These are phyloP conservation scores for Pedetes capensis DNA, from an alignment of 2,113 vertebrate species.

Conservation along the genomic window DNA sequence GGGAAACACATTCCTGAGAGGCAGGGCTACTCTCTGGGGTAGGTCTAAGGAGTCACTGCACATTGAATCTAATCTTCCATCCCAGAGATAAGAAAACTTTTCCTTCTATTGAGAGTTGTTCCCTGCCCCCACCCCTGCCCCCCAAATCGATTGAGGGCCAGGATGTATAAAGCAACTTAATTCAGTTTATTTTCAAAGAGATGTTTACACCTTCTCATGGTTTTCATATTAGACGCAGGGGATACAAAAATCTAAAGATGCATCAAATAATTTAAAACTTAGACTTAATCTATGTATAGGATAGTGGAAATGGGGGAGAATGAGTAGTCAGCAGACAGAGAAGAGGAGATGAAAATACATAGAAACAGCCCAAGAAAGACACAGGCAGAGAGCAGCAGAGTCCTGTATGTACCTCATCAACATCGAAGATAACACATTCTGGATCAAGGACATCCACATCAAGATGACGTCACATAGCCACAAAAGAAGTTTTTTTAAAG, in stretches of 20 bases:
- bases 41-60: neutral
- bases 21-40: neutral
- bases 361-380: neutral
- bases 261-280: neutral
- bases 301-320: too few species aligned
- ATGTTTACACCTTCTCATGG: neutral
- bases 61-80: neutral
- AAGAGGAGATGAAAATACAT: neutral
- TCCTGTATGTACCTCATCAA: fast-evolving
- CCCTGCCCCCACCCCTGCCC: too few species aligned
- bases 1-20: neutral
- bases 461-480: neutral
- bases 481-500: neutral
- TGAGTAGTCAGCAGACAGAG: neutral
- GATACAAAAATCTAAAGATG: neutral
- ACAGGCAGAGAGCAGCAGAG: neutral
- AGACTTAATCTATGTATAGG: neutral
- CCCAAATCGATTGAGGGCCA: constrained; percentile 37
- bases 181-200: constrained; percentile 58
- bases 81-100: constrained; percentile 2
- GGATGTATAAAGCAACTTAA: constrained; percentile 35
- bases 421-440: fast-evolving
- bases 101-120: constrained; percentile 9
- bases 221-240: constrained; percentile 19
- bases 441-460: neutral